Conservation (phyloP, 1,140 invertebrate species). For the Drosophila insularis region DNA sequence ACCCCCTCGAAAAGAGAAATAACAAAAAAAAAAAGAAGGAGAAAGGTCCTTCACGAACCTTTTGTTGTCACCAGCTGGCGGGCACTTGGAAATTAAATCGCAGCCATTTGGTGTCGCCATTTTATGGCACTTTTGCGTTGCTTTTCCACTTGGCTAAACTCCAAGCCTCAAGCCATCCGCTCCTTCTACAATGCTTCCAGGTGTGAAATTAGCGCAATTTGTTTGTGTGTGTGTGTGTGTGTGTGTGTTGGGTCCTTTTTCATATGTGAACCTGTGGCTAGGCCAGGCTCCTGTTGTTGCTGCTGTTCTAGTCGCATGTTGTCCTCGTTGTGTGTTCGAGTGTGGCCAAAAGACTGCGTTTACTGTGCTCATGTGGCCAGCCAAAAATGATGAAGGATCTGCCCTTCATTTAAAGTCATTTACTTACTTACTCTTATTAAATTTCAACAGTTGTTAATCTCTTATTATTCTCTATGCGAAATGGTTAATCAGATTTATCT, state of each 20-base stretch:
- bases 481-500: too few relatives aligned
- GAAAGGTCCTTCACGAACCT: slow-evolving; percentile 18
- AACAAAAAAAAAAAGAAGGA: too few relatives aligned
- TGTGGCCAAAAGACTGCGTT: slow-evolving; percentile 36
- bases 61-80: slow-evolving; percentile 37
- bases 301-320: background rate
- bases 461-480: too few relatives aligned
- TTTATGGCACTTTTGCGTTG: slow-evolving; percentile 64
- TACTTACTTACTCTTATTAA: background rate
- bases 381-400: background rate
- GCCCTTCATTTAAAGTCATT: background rate
- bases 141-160: slow-evolving; percentile 46
- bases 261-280: slow-evolving; percentile 13
- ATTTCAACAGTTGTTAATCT: background rate
- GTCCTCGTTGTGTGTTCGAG: slow-evolving; percentile 7
- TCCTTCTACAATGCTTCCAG: slow-evolving; percentile 35
- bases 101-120: slow-evolving; percentile 63
- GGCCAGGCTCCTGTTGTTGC: slow-evolving; percentile 2
- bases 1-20: slow-evolving; percentile 46
- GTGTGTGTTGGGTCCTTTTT: background rate
- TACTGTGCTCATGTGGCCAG: background rate
- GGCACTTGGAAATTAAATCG: slow-evolving; percentile 55
- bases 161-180: background rate
- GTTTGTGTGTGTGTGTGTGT: slow-evolving; percentile 1
- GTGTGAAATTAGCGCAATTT: slow-evolving; percentile 73